Conservation (phyloP, 2,888 invertebrate species). For the Clostera curtula region DNA sequence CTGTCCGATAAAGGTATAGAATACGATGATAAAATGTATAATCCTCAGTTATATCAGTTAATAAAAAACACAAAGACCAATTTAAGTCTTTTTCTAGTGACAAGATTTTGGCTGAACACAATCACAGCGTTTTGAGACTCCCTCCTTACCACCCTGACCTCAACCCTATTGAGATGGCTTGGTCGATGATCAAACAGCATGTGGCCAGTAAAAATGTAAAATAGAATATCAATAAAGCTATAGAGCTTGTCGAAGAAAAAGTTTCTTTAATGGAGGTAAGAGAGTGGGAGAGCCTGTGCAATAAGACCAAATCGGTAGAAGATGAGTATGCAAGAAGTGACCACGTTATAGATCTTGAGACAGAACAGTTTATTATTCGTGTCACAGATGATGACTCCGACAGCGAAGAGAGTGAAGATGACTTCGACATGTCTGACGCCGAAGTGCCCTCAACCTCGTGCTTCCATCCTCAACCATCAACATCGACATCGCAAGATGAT, state of each 20-base stretch:
- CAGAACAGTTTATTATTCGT: constrained; percentile 10
- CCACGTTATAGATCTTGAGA: constrained; percentile 7
- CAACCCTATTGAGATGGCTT: constrained; percentile 1
- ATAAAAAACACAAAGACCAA: constrained; percentile 1
- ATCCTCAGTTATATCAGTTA: constrained; percentile 4
- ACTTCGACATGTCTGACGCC: too few species aligned
- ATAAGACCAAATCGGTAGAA: constrained; percentile 13
- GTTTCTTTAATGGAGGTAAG: constrained; percentile 9
- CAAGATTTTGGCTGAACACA: constrained; percentile 2
- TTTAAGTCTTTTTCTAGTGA: neutral
- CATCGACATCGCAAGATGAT: too few species aligned
- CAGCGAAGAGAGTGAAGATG: constrained; percentile 1
- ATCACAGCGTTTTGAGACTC: neutral
- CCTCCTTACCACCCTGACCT: neutral
- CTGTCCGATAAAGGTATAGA: constrained; percentile 2
- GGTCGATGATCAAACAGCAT: neutral
- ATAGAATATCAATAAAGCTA: constrained; percentile 6
- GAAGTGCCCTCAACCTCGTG: too few species aligned
- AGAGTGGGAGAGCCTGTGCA: constrained; percentile 15
- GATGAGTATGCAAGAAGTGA: constrained; percentile 8
- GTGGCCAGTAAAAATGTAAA: constrained; percentile 3
- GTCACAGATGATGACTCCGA: constrained; percentile 2
- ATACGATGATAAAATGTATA: neutral
- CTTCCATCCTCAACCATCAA: too few species aligned
- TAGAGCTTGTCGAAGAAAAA: constrained; percentile 16